Evolutionary conservation across 1,140 invertebrate genomes (phyloP).

Genomic region (Phocides pigmalion): DNA sequence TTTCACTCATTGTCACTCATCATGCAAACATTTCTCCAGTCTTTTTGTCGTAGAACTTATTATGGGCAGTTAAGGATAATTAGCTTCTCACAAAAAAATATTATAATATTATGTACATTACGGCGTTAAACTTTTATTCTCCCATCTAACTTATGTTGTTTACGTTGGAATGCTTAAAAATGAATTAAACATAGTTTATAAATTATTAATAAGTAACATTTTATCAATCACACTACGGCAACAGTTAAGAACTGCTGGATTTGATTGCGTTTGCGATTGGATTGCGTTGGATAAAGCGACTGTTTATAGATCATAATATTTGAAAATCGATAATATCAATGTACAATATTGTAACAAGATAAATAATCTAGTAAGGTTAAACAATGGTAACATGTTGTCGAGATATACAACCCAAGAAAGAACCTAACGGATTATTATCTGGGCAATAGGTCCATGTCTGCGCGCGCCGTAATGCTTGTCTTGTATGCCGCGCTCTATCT

Average conservation of each 20-base stretch:
- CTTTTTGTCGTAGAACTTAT: constrained; percentile 57
- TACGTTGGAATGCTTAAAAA: no score
- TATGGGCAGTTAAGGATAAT: constrained; percentile 57
- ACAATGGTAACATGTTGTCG: constrained; percentile 61
- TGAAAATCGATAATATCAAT: background rate
- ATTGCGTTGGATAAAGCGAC: no score
- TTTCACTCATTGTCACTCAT: constrained; percentile 70
- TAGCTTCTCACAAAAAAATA: constrained; percentile 41
- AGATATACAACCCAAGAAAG: constrained; percentile 53
- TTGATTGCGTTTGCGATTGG: no score
- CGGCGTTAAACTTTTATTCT: no score
- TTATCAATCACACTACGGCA: no score
- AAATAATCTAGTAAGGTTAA: constrained; percentile 50
- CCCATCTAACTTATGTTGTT: no score
- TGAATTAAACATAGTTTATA: no score
- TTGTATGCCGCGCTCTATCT: background rate
- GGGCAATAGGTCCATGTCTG: constrained; percentile 4
- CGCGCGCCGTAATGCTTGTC: background rate
- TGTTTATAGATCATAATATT: no score
- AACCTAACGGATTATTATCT: constrained; percentile 44
- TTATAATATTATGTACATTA: no score
- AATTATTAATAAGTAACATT: no score
- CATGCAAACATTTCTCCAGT: constrained; percentile 59
- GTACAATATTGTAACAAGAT: constrained; percentile 40
- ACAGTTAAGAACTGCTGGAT: no score